Conservation (phyloP, 2,113 vertebrate genomes). For the Daboia siamensis region DNA sequence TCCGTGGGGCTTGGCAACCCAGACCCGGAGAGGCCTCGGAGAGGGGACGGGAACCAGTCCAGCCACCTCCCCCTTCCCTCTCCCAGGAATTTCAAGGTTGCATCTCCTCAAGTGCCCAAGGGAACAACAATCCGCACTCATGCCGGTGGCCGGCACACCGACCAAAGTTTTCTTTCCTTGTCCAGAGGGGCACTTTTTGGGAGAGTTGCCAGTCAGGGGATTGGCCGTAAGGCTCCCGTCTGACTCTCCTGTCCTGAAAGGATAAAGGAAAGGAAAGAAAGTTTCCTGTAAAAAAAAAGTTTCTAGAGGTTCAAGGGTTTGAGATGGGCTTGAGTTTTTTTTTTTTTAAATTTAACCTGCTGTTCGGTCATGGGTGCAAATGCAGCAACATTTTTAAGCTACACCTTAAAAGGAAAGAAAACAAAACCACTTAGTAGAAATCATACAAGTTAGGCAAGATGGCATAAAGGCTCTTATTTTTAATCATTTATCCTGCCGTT, state of each 20-base stretch:
- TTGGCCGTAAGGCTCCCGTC: conserved; percentile 44
- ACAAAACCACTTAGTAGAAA: conserved; percentile 35
- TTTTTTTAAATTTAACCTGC: conserved; percentile 49
- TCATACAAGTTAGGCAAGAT: neutral
- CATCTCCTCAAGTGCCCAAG: conserved; percentile 64
- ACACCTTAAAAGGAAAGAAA: neutral
- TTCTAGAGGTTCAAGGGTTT: conserved; percentile 26
- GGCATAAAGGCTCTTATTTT: neutral
- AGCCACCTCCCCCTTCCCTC: conserved; percentile 25
- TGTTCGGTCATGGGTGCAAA: conserved; percentile 38
- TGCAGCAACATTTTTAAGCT: conserved; percentile 39
- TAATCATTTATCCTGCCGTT: neutral
- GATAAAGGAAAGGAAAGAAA: neutral
- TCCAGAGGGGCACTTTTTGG: conserved; percentile 25
- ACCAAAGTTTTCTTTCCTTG: conserved; percentile 38
- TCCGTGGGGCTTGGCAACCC: conserved; percentile 71
- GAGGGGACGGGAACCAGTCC: conserved; percentile 61
- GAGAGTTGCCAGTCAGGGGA: conserved; percentile 49
- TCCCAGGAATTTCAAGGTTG: conserved; percentile 26
- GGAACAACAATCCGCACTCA: conserved; percentile 70
- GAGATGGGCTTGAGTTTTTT: conserved; percentile 50
- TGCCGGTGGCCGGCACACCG: conserved; percentile 54
- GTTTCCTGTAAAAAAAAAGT: neutral
- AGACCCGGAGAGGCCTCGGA: conserved; percentile 57
- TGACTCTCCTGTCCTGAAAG: conserved; percentile 42